Conservation (phyloP, 2,797 vertebrate genomes). For the Pseudochirops cupreus region DNA sequence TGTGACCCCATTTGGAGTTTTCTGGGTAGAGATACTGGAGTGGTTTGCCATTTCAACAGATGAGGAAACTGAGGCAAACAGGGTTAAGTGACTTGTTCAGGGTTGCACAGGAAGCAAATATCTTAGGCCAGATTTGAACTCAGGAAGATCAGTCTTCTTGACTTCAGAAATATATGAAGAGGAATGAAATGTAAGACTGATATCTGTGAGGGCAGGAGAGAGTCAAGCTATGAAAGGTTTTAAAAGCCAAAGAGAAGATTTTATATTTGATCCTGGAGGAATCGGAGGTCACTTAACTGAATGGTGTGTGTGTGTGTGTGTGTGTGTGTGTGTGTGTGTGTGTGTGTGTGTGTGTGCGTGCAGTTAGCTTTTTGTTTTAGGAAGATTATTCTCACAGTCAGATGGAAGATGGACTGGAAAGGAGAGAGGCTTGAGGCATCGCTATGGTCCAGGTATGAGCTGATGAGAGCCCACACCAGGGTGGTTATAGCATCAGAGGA, state of each 20-base stretch:
- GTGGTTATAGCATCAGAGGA: neutral
- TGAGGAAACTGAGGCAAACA: neutral
- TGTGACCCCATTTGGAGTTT: neutral
- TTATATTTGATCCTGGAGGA: neutral
- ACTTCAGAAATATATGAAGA: neutral
- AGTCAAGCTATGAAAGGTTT: neutral
- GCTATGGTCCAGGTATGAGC: neutral
- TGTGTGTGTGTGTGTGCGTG: neutral
- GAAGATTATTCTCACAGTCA: neutral
- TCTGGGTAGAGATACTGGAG: neutral
- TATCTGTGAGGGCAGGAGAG: neutral
- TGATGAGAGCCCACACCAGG: neutral
- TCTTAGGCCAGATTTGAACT: neutral
- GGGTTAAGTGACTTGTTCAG: neutral
- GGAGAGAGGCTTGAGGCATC: neutral
- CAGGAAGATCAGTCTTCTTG: neutral
- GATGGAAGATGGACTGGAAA: neutral
- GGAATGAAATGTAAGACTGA: neutral
- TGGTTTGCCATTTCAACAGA: neutral
- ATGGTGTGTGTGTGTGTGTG: neutral
- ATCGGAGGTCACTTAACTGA: neutral
- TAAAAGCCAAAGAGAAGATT: neutral
- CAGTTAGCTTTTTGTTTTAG: neutral
- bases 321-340: neutral
- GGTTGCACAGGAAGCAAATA: neutral